A percentile compares a stretch with the other conserved stretches of the same genome.
Evolutionary conservation across 2,113 vertebrate genomes (phyloP).

Genomic region (Protobothrops flavoviridis): DNA sequence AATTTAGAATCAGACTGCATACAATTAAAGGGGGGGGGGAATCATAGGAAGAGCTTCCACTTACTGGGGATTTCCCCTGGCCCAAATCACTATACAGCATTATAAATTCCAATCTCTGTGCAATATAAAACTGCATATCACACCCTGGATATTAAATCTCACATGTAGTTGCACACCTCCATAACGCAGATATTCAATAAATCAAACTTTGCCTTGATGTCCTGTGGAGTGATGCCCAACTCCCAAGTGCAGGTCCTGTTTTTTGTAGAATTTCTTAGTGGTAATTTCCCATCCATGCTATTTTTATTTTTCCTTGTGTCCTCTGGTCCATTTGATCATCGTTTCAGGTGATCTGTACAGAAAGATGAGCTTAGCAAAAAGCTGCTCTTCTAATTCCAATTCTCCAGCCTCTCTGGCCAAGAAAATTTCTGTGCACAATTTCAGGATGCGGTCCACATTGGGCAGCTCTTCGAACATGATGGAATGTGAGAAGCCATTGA

Average conservation of each 20-base stretch:
- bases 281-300: neutral
- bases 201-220: neutral
- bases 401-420: constrained; percentile 74
- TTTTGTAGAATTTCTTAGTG: neutral
- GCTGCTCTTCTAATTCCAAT: constrained; percentile 77
- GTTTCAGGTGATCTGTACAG: constrained; percentile 69
- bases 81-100: neutral
- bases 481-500: constrained; percentile 76
- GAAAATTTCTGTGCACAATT: constrained; percentile 75
- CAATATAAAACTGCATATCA: neutral
- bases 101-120: neutral
- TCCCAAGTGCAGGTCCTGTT: neutral
- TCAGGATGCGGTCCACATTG: constrained; percentile 73
- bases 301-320: constrained; percentile 57
- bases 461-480: constrained; percentile 82
- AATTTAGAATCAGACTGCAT: neutral
- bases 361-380: constrained; percentile 78
- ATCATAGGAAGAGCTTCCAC: neutral
- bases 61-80: neutral
- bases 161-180: neutral
- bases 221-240: neutral
- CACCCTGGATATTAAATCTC: neutral
- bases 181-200: neutral
- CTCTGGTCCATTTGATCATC: constrained; percentile 72
- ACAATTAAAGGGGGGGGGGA: neutral